Evolutionary conservation across 2,113 vertebrate species (phyloP), one percentile per base, ranked within the genome.

Genomic region (Salvelinus alpinus): DNA sequence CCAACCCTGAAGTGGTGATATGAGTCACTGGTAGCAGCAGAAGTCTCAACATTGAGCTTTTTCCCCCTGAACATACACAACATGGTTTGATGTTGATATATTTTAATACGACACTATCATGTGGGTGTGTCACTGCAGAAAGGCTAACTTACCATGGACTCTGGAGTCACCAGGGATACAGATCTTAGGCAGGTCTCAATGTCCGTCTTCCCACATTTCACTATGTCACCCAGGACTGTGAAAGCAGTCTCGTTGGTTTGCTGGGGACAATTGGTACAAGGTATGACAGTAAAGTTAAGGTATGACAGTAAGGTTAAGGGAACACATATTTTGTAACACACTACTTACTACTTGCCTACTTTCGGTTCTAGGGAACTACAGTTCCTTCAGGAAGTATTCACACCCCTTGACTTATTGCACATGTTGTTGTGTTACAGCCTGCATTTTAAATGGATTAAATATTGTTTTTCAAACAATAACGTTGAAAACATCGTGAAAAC

Each of bases 151-250:
- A 97, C 96, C 76, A 24, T 92, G 59, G 88, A 73, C 1, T 92
- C 89, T 0, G 54, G 80, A 5, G 95, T 75, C 29, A 82, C 86
- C 70, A 98, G 13, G 0, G 90, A 89, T 59, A 96, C 64, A 18
- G 93, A 88, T 83, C 89, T 87, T 64, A 98, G 89, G 74, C 96
- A 97, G 0, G 93, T 96, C 79, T 95, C 94, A 0, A 88, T 93
- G 14, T 95, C 92, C 0, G 92, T 94, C 75, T 92, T 85, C 1
- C 94, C 93, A 70, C 96, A 97, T 81, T 86, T 90, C 22, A 80
- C 80, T 74, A 98, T 90, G 29, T 97, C 93, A 0, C 88, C 95
- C 84, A 94, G 73, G 65, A 97, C 89, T 0, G 80, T 91, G 82
- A 97, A 96, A 64, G 75, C 24, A 0, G 67, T 82, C 64, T 88